Conservation (phyloP, 2,113 vertebrate species). For the Vimba vimba region DNA sequence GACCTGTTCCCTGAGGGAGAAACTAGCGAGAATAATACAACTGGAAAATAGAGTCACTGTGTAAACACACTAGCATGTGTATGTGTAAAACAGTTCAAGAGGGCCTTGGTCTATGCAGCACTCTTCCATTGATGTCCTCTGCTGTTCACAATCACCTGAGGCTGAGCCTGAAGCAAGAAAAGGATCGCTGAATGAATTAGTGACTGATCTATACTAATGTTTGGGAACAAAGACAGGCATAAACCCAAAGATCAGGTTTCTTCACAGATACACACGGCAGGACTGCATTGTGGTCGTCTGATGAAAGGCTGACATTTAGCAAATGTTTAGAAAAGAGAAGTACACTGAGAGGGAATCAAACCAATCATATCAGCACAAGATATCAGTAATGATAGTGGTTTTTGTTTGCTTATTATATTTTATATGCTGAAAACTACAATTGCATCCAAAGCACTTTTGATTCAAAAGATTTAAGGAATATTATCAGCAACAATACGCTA, state of each 20-base stretch:
- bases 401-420: neutral
- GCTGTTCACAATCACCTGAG: conserved; percentile 18
- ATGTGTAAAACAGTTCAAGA: neutral
- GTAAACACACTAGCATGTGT: conserved; percentile 24
- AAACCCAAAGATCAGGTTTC: conserved; percentile 14
- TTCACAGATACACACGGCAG: conserved; percentile 13
- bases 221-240: conserved; percentile 33
- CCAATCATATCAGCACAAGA: conserved; percentile 6
- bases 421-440: neutral
- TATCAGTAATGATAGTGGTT: neutral
- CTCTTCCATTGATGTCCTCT: conserved; percentile 15
- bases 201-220: conserved; percentile 9
- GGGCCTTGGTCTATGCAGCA: conserved; percentile 22
- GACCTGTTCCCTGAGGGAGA: conserved; percentile 72
- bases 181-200: conserved; percentile 30
- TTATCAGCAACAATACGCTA: neutral
- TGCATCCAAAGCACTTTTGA: neutral
- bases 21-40: conserved; percentile 56
- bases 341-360: neutral
- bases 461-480: neutral
- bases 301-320: conserved; percentile 7
- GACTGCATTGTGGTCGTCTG: neutral
- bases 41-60: conserved; percentile 39
- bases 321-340: conserved; percentile 20
- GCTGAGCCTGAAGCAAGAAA: conserved; percentile 11